Conservation (phyloP, 2,113 vertebrate species). For the Onychostruthus taczanowskii region DNA sequence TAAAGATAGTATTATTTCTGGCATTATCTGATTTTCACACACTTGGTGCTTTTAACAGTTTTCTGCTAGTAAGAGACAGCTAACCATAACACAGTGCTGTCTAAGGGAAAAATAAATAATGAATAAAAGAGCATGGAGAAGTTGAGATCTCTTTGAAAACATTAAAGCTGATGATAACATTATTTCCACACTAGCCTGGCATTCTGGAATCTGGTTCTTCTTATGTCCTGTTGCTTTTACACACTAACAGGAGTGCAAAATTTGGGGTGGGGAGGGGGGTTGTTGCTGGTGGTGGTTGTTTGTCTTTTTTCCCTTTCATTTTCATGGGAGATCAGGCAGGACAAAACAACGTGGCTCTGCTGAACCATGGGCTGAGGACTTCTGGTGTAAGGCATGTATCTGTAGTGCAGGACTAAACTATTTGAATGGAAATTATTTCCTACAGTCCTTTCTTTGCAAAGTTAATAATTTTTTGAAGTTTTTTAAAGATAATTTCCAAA, state of each 20-base stretch:
- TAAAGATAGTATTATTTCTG: background rate
- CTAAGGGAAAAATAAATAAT: background rate
- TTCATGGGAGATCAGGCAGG: background rate
- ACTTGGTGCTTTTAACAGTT: background rate
- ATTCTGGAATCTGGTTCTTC: background rate
- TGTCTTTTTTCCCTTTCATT: background rate
- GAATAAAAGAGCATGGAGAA: background rate
- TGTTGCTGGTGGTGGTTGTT: background rate
- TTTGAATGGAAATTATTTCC: background rate
- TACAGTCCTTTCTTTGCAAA: background rate
- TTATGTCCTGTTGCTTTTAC: background rate
- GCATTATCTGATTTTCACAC: background rate
- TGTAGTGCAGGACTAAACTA: background rate
- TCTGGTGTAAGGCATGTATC: background rate
- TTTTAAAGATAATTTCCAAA: background rate
- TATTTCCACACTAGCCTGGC: background rate
- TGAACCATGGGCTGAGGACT: background rate
- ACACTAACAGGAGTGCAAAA: background rate
- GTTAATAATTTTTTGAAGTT: background rate
- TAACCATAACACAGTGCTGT: background rate
- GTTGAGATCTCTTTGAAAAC: background rate
- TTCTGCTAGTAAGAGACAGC: background rate
- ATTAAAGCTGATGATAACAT: background rate
- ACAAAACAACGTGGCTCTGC: background rate
- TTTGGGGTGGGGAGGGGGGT: too few relatives aligned